Evolutionary conservation across 2,888 invertebrate species (phyloP), one percentile per base, ranked within the genome.

Genomic region (Synergus itoensis): DNA sequence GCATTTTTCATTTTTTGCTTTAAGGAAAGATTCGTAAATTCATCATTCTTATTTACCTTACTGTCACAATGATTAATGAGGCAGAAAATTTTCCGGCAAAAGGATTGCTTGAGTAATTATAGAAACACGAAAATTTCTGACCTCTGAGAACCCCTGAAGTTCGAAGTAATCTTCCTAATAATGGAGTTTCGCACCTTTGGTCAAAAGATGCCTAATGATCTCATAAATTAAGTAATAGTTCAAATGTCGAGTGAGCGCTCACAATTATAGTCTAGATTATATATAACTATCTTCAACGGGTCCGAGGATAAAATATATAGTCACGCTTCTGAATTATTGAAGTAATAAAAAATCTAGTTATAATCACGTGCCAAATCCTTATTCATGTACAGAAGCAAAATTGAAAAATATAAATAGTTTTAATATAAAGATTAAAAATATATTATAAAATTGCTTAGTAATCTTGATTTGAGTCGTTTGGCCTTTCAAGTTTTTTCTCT

Each of bases 101-200:
- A 60, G 60, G 60, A 11, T 60, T 60, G 60, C n/a, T 60, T 60
- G 60, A 60, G 60, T 60, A 21, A 60, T 60, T 28, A 3, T 60
- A 60, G 60, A 60, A 60, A 11, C 18, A 11, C n/a, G 60, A 11
- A 21, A 21, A 60, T 21, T 18, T 60, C 18, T 60, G 60, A 21
- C 60, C 11, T 21, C 21, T 7, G 21, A 4, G 18, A 60, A 60
- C 60, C 60, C 11, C 60, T 0, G 11, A 16, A 60, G 60, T 11
- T 21, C 11, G 18, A 3, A 60, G 60, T 60, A 21, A 60, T 60
- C 21, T 21, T 45, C 45, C 12, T 8, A 45, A 8, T 45, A 45
- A 45, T 45, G 45, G 11, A 7, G 5, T 45, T 60, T 60, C 60
- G 60, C 60, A 60, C 60, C 60, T 60, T 21, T 21, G 21, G 60